Conservation (phyloP, 2,888 invertebrate genomes). For the Nudaria mundana region DNA sequence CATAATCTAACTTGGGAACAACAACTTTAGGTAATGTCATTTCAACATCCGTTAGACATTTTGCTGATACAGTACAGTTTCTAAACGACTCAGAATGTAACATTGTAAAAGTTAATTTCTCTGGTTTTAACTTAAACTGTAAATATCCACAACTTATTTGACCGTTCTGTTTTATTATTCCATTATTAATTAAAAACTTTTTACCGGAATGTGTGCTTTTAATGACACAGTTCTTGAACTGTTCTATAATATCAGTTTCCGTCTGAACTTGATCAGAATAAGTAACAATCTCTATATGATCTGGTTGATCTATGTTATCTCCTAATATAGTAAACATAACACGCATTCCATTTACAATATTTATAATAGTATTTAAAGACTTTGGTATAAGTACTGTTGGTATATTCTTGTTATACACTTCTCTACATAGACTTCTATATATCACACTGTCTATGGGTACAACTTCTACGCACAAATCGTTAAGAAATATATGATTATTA, state of each 20-base stretch:
- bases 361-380: conserved; percentile 76
- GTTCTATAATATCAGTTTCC: conserved; percentile 61
- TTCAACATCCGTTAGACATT: conserved; percentile 54
- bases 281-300: conserved; percentile 76
- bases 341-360: conserved; percentile 79
- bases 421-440: conserved; percentile 62
- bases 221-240: conserved; percentile 76
- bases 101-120: conserved; percentile 69
- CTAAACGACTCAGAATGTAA: conserved; percentile 76
- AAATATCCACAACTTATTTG: conserved; percentile 59
- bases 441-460: conserved; percentile 63
- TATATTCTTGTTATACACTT: conserved; percentile 65
- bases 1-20: conserved; percentile 55
- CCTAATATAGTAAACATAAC: conserved; percentile 72
- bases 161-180: conserved; percentile 67
- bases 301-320: conserved; percentile 54
- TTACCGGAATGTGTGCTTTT: conserved; percentile 69
- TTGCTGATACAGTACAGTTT: conserved; percentile 69
- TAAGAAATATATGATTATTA: conserved; percentile 43
- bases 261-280: conserved; percentile 56
- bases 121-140: conserved; percentile 69
- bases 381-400: conserved; percentile 78
- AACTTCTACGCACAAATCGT: conserved; percentile 71
- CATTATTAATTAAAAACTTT: conserved; percentile 79
- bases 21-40: conserved; percentile 45